Base-by-base conservation (phyloP, 2,113 vertebrate species). In the Apodemus sylvaticus region DNA sequence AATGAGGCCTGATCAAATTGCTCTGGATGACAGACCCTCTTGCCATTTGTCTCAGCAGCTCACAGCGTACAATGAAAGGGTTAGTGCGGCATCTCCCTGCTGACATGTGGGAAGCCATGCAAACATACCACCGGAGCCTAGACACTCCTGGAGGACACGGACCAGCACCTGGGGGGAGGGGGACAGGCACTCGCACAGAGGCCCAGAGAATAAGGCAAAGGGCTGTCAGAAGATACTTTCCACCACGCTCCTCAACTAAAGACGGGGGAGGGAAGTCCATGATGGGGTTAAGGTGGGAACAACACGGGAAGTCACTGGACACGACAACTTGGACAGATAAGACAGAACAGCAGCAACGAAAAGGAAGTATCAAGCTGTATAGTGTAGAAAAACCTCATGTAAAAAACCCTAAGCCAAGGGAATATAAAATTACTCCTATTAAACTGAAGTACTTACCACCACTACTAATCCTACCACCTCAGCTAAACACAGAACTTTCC, bases 51-150 rank as follows among this genome's bases (percentile, higher is more conserved):
- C 53, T 74, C 24, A 34, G 26, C 14, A 34, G 53, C 62, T 92
- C 79, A 91, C 94, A 89, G 42, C 2, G 14, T 73, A 98, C 97
- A 98, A 98, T 79, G 98, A 98, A 98, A 99, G 98, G 98, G 98
- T 99, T 98, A 98, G 97, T 94, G 78, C 98, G 97, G 88, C 86
- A 90, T 94, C 98, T 97, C 96, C 96, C 97, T 98, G 92, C 96
- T 96, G 93, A 98, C 97, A 98, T 34, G 93, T 97, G 93, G 97
- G 98, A 98, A 98, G 97, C 98, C 98, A 95, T 90, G 94, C 70
- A 98, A 95, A 98, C 98, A 98, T 98, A 98, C 98, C 98, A 98
- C 98, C 95, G 96, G 93, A 98, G 98, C 98, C 98, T 98, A 99
- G 98, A 98, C 97, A 98, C 98, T 98, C 98, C 98, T 97, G 98